Percentiles rank a stretch among this genome's conserved stretches.
These are phyloP conservation scores for Corythaeola cristata DNA, from an alignment of 2,113 vertebrate genomes.

Conservation along the genomic window DNA sequence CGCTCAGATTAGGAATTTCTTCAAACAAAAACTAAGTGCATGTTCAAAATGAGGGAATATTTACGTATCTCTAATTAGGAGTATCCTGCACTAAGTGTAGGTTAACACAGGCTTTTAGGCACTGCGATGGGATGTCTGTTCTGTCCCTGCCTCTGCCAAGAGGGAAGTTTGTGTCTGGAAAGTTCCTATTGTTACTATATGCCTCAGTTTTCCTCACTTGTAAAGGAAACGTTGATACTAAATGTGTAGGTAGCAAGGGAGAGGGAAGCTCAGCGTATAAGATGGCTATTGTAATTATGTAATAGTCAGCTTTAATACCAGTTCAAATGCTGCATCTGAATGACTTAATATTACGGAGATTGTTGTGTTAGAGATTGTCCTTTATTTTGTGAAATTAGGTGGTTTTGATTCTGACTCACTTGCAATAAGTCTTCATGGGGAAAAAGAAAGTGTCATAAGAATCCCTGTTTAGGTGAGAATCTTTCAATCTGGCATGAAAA, in stretches of 20 bases:
- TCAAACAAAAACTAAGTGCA: neutral
- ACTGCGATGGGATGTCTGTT: neutral
- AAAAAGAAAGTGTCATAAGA: neutral
- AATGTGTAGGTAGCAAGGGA: neutral
- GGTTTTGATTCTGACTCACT: neutral
- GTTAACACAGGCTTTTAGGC: neutral
- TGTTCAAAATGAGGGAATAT: neutral
- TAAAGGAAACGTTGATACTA: neutral
- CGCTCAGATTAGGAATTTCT: neutral
- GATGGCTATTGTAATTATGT: neutral
- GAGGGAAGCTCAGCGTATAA: neutral
- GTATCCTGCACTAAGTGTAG: neutral
- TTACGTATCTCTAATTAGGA: neutral
- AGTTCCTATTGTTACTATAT: neutral
- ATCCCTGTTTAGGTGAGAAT: neutral
- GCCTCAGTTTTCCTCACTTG: neutral
- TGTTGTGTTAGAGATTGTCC: neutral
- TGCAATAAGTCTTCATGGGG: neutral
- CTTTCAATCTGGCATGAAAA: neutral
- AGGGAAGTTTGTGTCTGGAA: neutral
- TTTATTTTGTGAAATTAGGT: neutral
- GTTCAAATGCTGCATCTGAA: neutral
- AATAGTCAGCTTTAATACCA: neutral
- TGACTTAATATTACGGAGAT: neutral
- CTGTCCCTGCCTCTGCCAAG: neutral